Conservation (phyloP, 2,797 vertebrate genomes). For the Liasis olivaceus region DNA sequence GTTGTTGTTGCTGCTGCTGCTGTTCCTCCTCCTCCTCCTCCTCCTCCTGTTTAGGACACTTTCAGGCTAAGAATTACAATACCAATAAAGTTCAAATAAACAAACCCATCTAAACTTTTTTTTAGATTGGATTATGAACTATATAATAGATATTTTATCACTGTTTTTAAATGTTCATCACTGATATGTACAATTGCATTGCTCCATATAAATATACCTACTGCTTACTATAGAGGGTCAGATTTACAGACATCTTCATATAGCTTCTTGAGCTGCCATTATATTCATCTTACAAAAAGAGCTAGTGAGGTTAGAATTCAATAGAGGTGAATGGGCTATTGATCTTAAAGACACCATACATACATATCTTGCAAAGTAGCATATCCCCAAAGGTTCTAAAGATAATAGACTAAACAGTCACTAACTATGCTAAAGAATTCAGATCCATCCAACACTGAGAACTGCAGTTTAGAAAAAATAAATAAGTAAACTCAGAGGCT, state of each 20-base stretch:
- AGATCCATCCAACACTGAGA: not conserved
- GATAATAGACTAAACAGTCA: not conserved
- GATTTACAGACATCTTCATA: not conserved
- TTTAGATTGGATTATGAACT: not conserved
- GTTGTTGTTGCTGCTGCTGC: too few species aligned
- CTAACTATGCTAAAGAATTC: not conserved
- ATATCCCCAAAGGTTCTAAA: not conserved
- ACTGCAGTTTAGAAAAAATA: not conserved
- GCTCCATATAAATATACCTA: not conserved
- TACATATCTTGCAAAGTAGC: not conserved
- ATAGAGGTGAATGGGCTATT: not conserved
- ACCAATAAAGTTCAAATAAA: not conserved
- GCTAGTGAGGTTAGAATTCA: not conserved
- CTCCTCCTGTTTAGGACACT: not conserved
- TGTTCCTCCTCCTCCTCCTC: too few species aligned
- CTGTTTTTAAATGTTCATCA: not conserved
- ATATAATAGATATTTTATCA: not conserved
- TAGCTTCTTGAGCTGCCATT: not conserved
- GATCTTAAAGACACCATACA: not conserved
- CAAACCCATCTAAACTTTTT: not conserved
- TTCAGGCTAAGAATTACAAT: not conserved
- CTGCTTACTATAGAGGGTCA: not conserved
- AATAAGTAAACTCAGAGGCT: not conserved
- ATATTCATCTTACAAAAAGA: not conserved
- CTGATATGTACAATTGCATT: not conserved